These are phyloP conservation scores for Meteorus sp. DNA, from an alignment of 1,140 invertebrate species.

Conservation along the genomic window DNA sequence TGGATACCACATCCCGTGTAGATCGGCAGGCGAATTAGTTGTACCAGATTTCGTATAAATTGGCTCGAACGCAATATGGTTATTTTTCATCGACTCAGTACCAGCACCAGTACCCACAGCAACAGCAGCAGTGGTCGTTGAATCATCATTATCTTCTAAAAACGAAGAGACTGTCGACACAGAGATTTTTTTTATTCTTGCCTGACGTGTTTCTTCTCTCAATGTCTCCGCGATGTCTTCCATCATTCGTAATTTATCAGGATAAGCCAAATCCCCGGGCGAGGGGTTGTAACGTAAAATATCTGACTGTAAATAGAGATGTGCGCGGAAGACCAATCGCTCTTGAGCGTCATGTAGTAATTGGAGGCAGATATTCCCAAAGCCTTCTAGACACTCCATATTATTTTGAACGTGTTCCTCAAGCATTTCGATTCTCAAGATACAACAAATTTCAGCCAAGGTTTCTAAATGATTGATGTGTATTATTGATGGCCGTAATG, in stretches of 20 bases:
- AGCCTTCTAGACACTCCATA: constrained; percentile 73
- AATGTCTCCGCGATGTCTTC: constrained; percentile 63
- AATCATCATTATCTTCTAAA: constrained; percentile 28
- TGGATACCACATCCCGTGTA: constrained; percentile 99
- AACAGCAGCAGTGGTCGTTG: no score
- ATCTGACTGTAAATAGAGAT: constrained; percentile 92
- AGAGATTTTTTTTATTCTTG: constrained; percentile 49
- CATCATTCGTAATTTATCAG: constrained; percentile 98
- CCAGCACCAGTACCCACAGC: no score
- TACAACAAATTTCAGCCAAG: constrained; percentile 92
- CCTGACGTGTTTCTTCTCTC: constrained; percentile 47
- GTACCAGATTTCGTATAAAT: constrained; percentile 43
- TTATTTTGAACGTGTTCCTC: constrained; percentile 91
- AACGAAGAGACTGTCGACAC: constrained; percentile 35
- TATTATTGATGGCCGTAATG: constrained; percentile 91
- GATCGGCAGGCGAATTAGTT: constrained; percentile 83
- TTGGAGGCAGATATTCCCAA: constrained; percentile 82
- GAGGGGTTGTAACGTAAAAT: constrained; percentile 88
- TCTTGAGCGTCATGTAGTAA: constrained; percentile 96
- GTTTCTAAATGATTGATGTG: constrained; percentile 98
- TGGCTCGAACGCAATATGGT: constrained; percentile 50
- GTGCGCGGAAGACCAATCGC: constrained; percentile 91
- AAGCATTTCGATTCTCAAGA: constrained; percentile 90
- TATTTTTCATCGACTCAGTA: constrained; percentile 44
- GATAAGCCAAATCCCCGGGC: constrained; percentile 94